These are phyloP conservation scores for Odontothrips loti DNA, from an alignment of 2,888 invertebrate species.

Conservation along the genomic window DNA sequence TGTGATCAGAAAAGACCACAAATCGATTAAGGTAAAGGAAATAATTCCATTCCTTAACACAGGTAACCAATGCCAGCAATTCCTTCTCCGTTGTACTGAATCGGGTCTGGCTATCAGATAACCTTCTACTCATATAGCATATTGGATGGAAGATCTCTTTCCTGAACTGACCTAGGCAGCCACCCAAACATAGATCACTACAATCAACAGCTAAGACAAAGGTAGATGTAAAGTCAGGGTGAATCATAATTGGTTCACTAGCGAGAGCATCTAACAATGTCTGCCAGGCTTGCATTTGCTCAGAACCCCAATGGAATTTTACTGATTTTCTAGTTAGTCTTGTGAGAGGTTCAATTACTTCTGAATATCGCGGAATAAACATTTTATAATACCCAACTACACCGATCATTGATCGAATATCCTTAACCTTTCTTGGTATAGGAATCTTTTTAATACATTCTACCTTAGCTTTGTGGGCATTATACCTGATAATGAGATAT, in stretches of 20 bases:
- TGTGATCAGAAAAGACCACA: neutral
- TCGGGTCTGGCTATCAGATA: neutral
- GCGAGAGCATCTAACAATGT: neutral
- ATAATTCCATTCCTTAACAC: neutral
- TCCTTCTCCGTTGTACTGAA: neutral
- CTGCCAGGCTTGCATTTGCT: neutral
- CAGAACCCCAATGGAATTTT: neutral
- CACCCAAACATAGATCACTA: neutral
- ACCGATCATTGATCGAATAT: neutral
- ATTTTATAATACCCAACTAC: neutral
- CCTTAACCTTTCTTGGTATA: neutral
- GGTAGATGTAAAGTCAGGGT: neutral
- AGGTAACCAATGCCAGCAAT: neutral
- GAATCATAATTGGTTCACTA: slow-evolving; percentile 11
- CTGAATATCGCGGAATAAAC: neutral
- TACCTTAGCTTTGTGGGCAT: neutral
- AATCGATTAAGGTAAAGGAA: neutral
- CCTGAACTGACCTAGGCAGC: neutral
- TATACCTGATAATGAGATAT: neutral
- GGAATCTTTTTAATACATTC: neutral
- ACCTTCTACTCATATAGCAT: neutral
- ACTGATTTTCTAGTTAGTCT: neutral
- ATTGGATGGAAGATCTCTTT: neutral
- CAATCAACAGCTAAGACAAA: neutral
- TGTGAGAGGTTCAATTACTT: neutral